Conservation (phyloP, 2,888 invertebrate genomes). For the Phlogophora meticulosa region DNA sequence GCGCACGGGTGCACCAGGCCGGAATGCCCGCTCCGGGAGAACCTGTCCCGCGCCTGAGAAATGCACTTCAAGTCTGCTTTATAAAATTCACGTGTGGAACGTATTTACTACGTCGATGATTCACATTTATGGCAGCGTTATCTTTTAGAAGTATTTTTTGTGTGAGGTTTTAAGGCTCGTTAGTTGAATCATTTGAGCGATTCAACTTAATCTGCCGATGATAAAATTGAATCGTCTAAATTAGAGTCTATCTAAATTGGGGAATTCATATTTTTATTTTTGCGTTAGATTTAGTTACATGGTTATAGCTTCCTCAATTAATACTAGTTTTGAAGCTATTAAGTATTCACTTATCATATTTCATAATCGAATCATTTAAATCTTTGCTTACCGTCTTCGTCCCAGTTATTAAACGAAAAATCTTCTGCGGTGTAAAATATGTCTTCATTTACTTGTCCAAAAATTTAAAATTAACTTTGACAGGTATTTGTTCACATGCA, state of each 20-base stretch:
- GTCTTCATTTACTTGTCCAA: constrained; percentile 45
- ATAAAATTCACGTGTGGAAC: constrained; percentile 83
- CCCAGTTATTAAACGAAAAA: constrained; percentile 17
- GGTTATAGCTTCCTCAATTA: constrained; percentile 49
- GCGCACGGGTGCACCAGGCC: constrained; percentile 74
- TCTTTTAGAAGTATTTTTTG: constrained; percentile 55
- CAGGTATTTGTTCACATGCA: constrained; percentile 22
- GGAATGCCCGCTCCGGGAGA: constrained; percentile 86
- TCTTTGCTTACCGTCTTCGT: constrained; percentile 7
- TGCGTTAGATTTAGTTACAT: constrained; percentile 31
- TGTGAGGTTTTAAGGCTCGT: constrained; percentile 47
- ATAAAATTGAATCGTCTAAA: constrained; percentile 34
- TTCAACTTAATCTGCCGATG: constrained; percentile 37
- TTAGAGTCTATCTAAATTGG: constrained; percentile 23
- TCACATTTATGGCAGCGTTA: constrained; percentile 70
- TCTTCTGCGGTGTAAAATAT: constrained; percentile 22
- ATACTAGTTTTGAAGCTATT: constrained; percentile 25
- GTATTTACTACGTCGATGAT: constrained; percentile 71
- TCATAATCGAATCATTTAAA: constrained; percentile 34
- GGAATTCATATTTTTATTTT: constrained; percentile 28
- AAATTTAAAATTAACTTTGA: constrained; percentile 12
- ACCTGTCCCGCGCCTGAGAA: constrained; percentile 85
- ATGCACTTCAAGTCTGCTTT: constrained; percentile 82
- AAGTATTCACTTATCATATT: constrained; percentile 32
- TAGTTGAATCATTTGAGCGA: constrained; percentile 46